Base-by-base conservation (phyloP, 2,888 invertebrate genomes). In the Hecatera dysodea region DNA sequence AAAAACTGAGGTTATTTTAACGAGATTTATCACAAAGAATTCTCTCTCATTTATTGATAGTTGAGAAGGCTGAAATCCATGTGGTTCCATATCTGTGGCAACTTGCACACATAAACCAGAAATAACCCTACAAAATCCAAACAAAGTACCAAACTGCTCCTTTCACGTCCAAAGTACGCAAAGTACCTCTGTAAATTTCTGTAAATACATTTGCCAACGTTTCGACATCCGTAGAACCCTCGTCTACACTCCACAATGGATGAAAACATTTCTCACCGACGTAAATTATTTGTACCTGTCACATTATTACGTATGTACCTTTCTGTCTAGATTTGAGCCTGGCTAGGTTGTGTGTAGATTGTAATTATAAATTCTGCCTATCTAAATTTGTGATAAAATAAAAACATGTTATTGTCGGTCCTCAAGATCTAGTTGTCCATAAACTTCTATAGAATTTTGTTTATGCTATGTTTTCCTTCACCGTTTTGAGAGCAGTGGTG, bases 231-330 rank as follows among this genome's bases (percentile, higher is more conserved):
- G 55, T 24, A 17, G 24, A 33, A 80, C 78, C 78, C 77, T 78
- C 70, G 81, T 76, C 81, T 66, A 24, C 29, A 39, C 22, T 50
- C 19, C 62, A 70, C 81, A 80, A 79, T 80, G 62, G 70, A 79
- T 67, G 81, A 70, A 80, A 80, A 80, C 77, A 80, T 80, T 80
- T 70, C 81, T 64, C 67, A 64, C 52, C 9, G 33, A 12, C 56
- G 56, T 55, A 61, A 67, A 52, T 70, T 78, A 70, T 78, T 76
- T 70, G 67, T 67, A 57, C 56, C 33, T 61, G 76, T 59, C 81
- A 76, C 66, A 29, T 56, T 71, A 29, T 68, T 74, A 50, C 24
- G 24, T 53, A 36, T 15, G 2, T 57, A 36, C 19, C 8, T 9
- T 46, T n/a, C 33, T 72, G 55, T 44, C 56, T 75, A 60, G 46